Evolutionary conservation across 2,888 invertebrate species (phyloP).

Genomic region (Sphaeridia pumilis): DNA sequence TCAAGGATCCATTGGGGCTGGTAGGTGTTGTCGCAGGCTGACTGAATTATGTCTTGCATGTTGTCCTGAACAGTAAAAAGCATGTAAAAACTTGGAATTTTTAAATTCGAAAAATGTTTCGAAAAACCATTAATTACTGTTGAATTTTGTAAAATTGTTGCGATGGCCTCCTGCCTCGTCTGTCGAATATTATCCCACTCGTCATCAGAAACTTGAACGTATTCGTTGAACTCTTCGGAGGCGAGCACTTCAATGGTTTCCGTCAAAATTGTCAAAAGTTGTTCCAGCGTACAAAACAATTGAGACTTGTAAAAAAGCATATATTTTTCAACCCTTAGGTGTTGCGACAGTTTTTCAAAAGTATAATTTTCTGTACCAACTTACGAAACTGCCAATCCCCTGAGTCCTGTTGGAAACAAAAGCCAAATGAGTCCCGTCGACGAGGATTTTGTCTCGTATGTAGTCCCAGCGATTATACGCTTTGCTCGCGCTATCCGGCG

Average conservation of each 20-base stretch:
- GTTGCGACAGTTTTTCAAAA: no score
- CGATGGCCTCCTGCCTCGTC: conserved; percentile 53
- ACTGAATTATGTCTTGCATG: conserved; percentile 15
- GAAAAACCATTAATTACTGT: no score
- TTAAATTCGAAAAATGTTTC: no score
- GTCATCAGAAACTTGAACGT: conserved; percentile 65
- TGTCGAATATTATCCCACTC: conserved; percentile 72
- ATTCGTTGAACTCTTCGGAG: conserved; percentile 57
- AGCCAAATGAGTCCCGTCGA: conserved; percentile 69
- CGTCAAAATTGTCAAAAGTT: conserved; percentile 54
- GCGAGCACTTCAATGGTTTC: conserved; percentile 57
- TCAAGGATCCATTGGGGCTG: conserved; percentile 23
- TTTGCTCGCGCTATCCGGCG: conserved; percentile 48
- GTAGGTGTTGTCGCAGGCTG: conserved; percentile 13
- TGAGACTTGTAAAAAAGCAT: conserved; percentile 45
- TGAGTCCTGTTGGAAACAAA: conserved; percentile 53
- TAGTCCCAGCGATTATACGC: conserved; percentile 21
- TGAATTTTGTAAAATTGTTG: conserved; percentile 53
- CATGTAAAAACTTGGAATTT: no score
- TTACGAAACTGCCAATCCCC: conserved; percentile 11
- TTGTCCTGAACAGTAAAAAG: no score
- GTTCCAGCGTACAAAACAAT: conserved; percentile 55
- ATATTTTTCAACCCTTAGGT: background rate
- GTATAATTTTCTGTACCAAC: no score
- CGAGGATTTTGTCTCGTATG: conserved; percentile 40